Percentiles rank a stretch among this genome's conserved stretches.
Conservation (phyloP, 1,140 invertebrate species). For the Tetramorium alpestre region DNA sequence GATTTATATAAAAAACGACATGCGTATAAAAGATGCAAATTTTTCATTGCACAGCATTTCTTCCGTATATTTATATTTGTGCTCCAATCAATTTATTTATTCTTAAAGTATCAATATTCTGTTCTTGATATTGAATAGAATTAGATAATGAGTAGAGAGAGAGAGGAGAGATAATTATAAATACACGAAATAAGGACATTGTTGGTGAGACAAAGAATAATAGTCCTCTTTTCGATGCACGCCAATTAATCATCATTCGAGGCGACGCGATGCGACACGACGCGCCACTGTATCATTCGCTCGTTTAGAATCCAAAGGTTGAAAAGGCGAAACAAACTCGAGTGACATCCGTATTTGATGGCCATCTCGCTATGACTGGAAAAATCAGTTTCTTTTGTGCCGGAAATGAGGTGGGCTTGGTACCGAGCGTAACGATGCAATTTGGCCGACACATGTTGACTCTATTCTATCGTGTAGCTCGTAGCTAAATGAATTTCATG, state of each 20-base stretch:
- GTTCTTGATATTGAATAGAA: background rate
- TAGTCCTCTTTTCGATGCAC: background rate
- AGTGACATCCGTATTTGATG: slow-evolving; percentile 12
- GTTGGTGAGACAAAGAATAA: background rate
- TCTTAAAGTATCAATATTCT: background rate
- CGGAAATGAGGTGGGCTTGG: slow-evolving; percentile 69
- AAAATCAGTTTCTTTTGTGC: slow-evolving; percentile 62
- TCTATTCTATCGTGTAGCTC: slow-evolving; percentile 37
- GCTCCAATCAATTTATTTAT: background rate
- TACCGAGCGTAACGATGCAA: slow-evolving; percentile 60
- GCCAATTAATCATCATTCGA: slow-evolving; percentile 46
- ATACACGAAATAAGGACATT: background rate
- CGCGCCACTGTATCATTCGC: background rate
- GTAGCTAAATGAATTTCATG: slow-evolving; percentile 63
- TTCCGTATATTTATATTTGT: background rate
- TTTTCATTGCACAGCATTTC: background rate
- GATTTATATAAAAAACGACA: no score
- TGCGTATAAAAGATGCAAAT: no score
- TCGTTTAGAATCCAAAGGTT: slow-evolving; percentile 26
- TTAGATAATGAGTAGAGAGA: background rate
- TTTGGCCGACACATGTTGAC: slow-evolving; percentile 56
- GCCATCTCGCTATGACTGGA: slow-evolving; percentile 37
- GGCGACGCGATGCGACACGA: background rate
- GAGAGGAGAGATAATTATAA: slow-evolving; percentile 1
- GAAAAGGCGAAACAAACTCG: slow-evolving; percentile 34